Base-by-base conservation (phyloP, 2,888 invertebrate species). In the Dynastes hyllus region DNA sequence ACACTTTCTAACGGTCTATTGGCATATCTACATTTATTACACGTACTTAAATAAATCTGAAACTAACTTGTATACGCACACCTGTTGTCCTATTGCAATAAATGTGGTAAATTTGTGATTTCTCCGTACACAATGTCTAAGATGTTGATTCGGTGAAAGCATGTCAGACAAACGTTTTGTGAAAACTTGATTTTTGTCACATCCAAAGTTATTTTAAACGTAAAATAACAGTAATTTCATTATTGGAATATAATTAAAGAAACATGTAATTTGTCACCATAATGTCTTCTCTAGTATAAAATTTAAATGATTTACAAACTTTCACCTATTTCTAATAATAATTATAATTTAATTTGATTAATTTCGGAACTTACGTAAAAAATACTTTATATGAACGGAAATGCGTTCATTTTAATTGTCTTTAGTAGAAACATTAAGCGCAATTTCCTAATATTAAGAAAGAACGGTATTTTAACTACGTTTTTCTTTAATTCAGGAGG, bases 401-500 rank as follows among this genome's bases (percentile, higher is more conserved):
- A 45, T 45, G 45, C 8, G 2, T 45, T 45, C 45, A 45, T 45
- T 45, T 45, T 11, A 45, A 45, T 45, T 8, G 11, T 8, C 45
- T 11, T 40, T 40, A 40, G 3, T 32, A 3, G 29, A 32, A 32
- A 32, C 29, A 3, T 32, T 32, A 32, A 32, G 29, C 29, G 29
- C 6, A 2, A 11, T 2, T 1, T 45, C 8, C 11, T 45, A 45
- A 11, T 11, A 11, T 45, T 45, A 45, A 45, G 45, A 55, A 13
- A 16, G 13, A 55, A 22, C 2, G 8, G 29, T 61, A 29, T n/a
- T 29, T 32, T 27, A 11, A 32, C n/a, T 13, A 29, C 11, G 9
- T 29, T 63, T 63, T 11, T 22, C 50, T 63, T 76, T 58, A 3
- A 53, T 84, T 90, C 90, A 93, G 93, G 93, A 93, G 84, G 92